Base-by-base conservation (phyloP, 2,888 invertebrate species). In the Exocentrus adspersus region DNA sequence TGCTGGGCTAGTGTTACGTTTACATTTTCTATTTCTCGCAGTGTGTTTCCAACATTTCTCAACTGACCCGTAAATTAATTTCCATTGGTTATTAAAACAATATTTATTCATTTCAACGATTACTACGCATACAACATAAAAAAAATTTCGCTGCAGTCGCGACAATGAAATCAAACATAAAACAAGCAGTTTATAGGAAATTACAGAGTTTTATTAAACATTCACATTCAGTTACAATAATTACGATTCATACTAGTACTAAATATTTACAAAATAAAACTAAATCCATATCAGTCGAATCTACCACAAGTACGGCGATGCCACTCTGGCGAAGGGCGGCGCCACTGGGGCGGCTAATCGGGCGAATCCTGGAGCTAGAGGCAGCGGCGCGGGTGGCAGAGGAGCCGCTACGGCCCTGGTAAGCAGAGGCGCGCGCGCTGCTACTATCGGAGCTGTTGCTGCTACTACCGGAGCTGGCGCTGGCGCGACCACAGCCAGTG, bases 401-500 rank as follows among this genome's bases (percentile, higher is more conserved):
- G n/a, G n/a, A n/a, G n/a, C n/a, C n/a, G n/a, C n/a, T n/a, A n/a
- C n/a, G n/a, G n/a, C n/a, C n/a, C n/a, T n/a, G n/a, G n/a, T n/a
- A n/a, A n/a, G n/a, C 41, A 72, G 69, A 1, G 58, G 64, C 53
- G 57, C 62, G 12, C 43, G 14, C 3, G 48, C 21, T 21, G 68
- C 62, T 7, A 67, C 45, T 43, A 37, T 61, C 32, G 63, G 68
- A 7, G 73, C 71, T 45, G 70, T 65, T 24, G 41, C 63, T 78
- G 57, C 54, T 43, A 41, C 43, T 9, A 60, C 64, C 65, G 78
- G 79, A 17, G 81, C 80, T 24, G 78, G 79, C 19, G 81, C 80
- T 24, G 81, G 77, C 7, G 80, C 81, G 75, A 84, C 83, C 2
- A 79, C 80, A 2, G 77, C 82, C 5, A 84, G 74, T 14, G 85